Base-by-base conservation (phyloP, 2,113 vertebrate genomes). In the Tupaia tana region DNA sequence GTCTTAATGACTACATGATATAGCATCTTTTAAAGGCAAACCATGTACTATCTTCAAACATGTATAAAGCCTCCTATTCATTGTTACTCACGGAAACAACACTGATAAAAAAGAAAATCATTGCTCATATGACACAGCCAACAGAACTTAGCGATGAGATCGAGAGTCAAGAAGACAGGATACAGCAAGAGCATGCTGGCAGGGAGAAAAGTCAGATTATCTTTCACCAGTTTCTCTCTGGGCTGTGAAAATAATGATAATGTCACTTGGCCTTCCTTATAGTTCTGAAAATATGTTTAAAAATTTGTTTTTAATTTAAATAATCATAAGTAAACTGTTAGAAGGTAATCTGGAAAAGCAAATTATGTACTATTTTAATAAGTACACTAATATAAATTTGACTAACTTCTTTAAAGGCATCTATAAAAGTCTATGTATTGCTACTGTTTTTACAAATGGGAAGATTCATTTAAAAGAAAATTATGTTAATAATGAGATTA, bases 231-330 rank as follows among this genome's bases (percentile, higher is more conserved):
- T 43, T 86, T 84, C 77, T 74, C 14, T 24, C 27, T 22, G 9
- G 54, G 9, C 58, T 67, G 5, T 69, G 43, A 90, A 92, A 87
- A 80, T 14, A 24, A 81, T 24, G 12, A 79, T 73, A 96, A 85
- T 77, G 67, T 20, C 24, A 61, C 67, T 59, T 25, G 18, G 14
- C 54, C n/a, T 84, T 67, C n/a, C 27, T 92, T 18, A 52, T 2
- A 81, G 81, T 73, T 75, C 52, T 78, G 34, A 80, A 90, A 78
- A 59, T 31, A 71, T 16, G 69, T 54, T 82, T n/a, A 88, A 94
- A 94, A 66, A 69, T 15, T 14, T 89, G 18, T 79, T 71, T 78
- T 24, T 25, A 9, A 90, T 59, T 83, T 79, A 86, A 84, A 86
- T 54, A 63, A 77, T 14, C 29, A 56, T 7, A 90, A 43, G 22